phyloP scores from a whole-genome alignment of 2,888 invertebrate species.

The Chorisops tibialis region DNA sequence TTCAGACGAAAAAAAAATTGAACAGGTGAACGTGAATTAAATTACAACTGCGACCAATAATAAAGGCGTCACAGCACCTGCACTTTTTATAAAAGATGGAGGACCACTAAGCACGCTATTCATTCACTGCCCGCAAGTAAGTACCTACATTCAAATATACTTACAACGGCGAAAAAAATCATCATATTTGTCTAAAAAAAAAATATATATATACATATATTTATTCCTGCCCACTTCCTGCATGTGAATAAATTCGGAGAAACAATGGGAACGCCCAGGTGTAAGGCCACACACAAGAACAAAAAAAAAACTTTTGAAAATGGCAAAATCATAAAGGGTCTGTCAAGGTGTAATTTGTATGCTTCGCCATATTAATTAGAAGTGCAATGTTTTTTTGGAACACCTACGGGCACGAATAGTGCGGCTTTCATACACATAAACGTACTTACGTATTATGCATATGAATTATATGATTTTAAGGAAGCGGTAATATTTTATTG shows the following conservation, averaged over 20 bases:
- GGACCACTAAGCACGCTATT: conserved; percentile 21
- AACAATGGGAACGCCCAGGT: conserved; percentile 27
- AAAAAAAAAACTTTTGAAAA: too few relatives aligned
- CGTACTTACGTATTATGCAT: too few relatives aligned
- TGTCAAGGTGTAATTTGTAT: not conserved
- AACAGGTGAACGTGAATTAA: conserved; percentile 15
- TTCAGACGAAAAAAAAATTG: too few relatives aligned
- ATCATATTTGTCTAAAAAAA: conserved; percentile 4
- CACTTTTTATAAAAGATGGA: conserved; percentile 22
- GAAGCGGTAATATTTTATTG: too few relatives aligned
- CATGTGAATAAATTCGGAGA: conserved; percentile 8
- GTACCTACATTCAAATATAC: too few relatives aligned
- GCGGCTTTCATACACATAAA: too few relatives aligned
- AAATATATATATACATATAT: conserved; percentile 7
- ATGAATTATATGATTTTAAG: too few relatives aligned
- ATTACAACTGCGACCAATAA: conserved; percentile 18
- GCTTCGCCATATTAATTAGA: conserved; percentile 1
- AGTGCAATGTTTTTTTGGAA: not conserved
- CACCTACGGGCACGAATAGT: not conserved
- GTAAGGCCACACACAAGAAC: conserved; percentile 2
- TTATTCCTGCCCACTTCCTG: conserved; percentile 23
- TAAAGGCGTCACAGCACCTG: conserved; percentile 24
- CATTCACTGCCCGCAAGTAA: conserved; percentile 1
- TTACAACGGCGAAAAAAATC: conserved; percentile 12
- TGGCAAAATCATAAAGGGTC: too few relatives aligned